These are phyloP conservation scores for Xenopus laevis DNA, from an alignment of 2,113 vertebrate species.

Conservation along the genomic window DNA sequence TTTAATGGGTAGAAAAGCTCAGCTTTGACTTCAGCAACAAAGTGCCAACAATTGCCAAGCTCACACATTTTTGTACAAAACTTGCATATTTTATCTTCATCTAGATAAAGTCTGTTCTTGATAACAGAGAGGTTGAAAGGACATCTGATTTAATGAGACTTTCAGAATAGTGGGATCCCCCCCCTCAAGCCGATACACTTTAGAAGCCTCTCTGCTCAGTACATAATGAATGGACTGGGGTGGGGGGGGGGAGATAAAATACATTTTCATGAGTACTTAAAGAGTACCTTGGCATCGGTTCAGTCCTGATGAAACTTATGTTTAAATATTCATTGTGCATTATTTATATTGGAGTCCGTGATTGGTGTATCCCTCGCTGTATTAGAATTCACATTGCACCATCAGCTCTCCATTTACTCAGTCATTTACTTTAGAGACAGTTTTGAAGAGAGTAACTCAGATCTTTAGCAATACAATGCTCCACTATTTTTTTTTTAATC, in stretches of 20 bases:
- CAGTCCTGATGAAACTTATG: conserved; percentile 18
- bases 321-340: conserved; percentile 52
- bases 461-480: conserved; percentile 63
- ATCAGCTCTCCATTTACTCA: conserved; percentile 61
- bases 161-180: background rate
- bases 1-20: too few relatives aligned
- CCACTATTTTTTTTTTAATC: conserved; percentile 62
- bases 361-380: conserved; percentile 42
- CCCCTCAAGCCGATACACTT: conserved; percentile 3
- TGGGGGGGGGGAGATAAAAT: conserved; percentile 8
- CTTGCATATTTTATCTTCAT: too few relatives aligned
- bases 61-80: too few relatives aligned
- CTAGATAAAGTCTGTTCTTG: too few relatives aligned
- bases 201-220: background rate
- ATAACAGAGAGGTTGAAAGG: too few relatives aligned
- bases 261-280: conserved; percentile 36
- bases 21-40: too few relatives aligned
- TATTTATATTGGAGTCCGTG: conserved; percentile 47
- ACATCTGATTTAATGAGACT: background rate
- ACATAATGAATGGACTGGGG: conserved; percentile 11
- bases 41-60: too few relatives aligned
- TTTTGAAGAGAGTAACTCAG: conserved; percentile 61
- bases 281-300: conserved; percentile 11
- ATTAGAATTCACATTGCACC: conserved; percentile 63
- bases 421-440: conserved; percentile 56